Base-by-base conservation (phyloP, 1,140 invertebrate genomes). In the Bombyx mori region DNA sequence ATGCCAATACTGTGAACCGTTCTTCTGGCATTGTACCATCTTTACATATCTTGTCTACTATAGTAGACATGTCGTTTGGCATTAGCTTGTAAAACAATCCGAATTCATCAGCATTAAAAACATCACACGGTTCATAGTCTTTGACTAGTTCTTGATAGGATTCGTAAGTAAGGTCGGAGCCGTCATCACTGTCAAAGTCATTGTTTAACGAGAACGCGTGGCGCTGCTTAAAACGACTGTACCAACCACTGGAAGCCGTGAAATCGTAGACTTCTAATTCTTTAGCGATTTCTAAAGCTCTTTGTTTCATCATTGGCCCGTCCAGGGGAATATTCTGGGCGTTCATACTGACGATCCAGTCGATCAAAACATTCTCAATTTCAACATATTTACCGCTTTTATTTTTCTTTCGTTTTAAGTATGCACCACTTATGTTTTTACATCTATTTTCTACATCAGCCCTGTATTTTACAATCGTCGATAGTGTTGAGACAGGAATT, bases 51-150 rank as follows among this genome's bases (percentile, higher is more conserved):
- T 22, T 54, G 18, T 54, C 53, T 10, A 8, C 12, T 18, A 8
- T 44, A 18, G 7, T 22, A 5, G 26, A 8, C 7, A 18, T 44
- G 3, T 54, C 53, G 18, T 46, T 44, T 46, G 53, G 53, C 53
- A 54, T 45, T 22, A 46, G 12, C 9, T 42, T 45, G 53, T 22
- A 54, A 18, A 54, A 54, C 26, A 54, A 44, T 45, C 43, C 53
- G 43, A 54, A 54, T 26, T 54, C 53, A 18, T 54, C 53, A 46
- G 43, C 53, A 46, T 54, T 54, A 18, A 54, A 54, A 44, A 54
- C 45, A 44, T 54, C 53, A 8, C 44, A 5, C 6, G 53, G n/a
- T 22, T 54, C n/a, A 22, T 54, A 54, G 10, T 54, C 53, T 22
- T 54, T 54, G 2, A 54, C 6, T n/a, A 54, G 6, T 46, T 54